phyloP scores from a whole-genome alignment of 2,888 invertebrate genomes.

The Macaria liturata region DNA sequence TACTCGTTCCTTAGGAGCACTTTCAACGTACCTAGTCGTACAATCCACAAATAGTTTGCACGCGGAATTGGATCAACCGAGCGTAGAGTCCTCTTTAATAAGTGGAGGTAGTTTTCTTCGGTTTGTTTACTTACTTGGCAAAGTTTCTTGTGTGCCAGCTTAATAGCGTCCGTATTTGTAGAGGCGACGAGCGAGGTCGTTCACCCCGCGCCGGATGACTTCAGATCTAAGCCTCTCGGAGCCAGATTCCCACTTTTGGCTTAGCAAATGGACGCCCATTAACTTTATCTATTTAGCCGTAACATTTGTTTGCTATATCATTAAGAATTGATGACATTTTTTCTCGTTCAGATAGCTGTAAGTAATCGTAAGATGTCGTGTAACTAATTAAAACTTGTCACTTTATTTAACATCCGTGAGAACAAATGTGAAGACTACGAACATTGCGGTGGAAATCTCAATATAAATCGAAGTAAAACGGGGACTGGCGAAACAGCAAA shows the following conservation, averaged over 20 bases:
- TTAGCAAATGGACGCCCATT: constrained; percentile 48
- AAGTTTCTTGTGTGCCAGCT: constrained; percentile 56
- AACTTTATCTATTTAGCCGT: constrained; percentile 43
- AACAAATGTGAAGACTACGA: too few species aligned
- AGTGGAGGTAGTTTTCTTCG: constrained; percentile 44
- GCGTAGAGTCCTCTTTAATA: constrained; percentile 34
- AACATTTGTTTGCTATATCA: constrained; percentile 24
- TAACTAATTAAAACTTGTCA: too few species aligned
- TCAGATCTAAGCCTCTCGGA: constrained; percentile 39
- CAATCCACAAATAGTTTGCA: constrained; percentile 27
- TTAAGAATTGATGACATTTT: constrained; percentile 14
- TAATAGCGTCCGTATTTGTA: constrained; percentile 50
- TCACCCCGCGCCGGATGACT: constrained; percentile 46
- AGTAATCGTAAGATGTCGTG: too few species aligned
- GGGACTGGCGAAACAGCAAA: too few species aligned
- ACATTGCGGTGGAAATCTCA: too few species aligned
- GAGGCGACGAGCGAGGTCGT: constrained; percentile 45
- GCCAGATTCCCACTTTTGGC: constrained; percentile 46
- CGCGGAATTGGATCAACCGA: constrained; percentile 29
- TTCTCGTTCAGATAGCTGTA: neutral
- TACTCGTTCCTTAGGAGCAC: constrained; percentile 6
- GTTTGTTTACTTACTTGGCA: constrained; percentile 53
- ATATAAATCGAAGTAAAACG: too few species aligned
- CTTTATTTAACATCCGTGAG: too few species aligned
- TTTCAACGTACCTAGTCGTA: constrained; percentile 7